phyloP scores from a whole-genome alignment of 2,797 vertebrate species.

The Phataginus tetradactyla region DNA sequence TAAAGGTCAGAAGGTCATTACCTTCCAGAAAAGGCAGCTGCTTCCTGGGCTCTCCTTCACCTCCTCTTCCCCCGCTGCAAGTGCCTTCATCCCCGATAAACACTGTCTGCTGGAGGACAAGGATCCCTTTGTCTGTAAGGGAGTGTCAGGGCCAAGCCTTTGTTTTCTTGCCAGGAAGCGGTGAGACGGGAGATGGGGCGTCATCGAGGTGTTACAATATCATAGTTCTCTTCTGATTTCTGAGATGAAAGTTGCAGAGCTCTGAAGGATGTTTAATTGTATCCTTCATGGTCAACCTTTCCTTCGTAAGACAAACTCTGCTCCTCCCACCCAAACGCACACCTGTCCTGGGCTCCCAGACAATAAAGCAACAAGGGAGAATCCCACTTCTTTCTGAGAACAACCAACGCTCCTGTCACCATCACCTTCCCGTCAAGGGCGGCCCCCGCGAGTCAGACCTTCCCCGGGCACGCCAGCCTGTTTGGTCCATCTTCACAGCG shows the following conservation, averaged over 20 bases:
- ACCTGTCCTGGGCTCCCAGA: not conserved
- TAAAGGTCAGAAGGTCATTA: not conserved
- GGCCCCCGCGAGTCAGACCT: not conserved
- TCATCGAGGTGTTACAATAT: not conserved
- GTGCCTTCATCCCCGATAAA: not conserved
- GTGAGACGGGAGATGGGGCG: not conserved
- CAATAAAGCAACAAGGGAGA: not conserved
- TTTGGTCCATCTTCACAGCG: not conserved
- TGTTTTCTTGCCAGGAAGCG: not conserved
- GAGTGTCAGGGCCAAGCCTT: not conserved
- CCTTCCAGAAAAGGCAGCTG: not conserved
- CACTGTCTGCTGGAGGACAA: not conserved
- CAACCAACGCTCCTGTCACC: not conserved
- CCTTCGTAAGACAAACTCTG: not conserved
- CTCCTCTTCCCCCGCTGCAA: not conserved
- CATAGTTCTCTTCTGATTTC: not conserved
- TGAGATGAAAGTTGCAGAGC: not conserved
- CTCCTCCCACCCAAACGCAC: not conserved
- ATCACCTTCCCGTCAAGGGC: not conserved
- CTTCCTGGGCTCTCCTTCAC: not conserved
- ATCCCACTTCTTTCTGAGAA: not conserved
- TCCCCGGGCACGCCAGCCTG: not conserved
- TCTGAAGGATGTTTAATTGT: conserved; percentile 15
- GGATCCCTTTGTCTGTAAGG: conserved; percentile 1
- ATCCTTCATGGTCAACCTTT: not conserved